Evolutionary conservation across 2,113 vertebrate genomes (phyloP), one percentile per base, ranked within the genome.

Genomic region (Acinonyx jubatus): DNA sequence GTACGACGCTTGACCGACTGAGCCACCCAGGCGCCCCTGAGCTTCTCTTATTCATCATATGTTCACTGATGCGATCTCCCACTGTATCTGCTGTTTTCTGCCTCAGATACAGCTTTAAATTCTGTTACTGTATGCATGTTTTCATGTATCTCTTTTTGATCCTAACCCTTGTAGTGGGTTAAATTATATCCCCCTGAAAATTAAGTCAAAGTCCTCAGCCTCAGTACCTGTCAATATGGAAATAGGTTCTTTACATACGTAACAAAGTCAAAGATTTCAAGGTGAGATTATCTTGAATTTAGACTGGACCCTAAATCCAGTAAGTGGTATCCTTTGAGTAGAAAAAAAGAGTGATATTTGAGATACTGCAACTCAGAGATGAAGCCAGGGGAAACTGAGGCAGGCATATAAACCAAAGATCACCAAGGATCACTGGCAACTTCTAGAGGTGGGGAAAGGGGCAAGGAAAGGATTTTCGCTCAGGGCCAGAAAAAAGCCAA

Each of bases 211-310:
- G 21, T 68, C 7, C 16, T 57, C 81, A 91, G 13, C 3, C 27
- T 3, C 14, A 73, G 36, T 38, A 82, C 13, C 7, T 31, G 4
- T 73, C 38, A 13, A 71, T 31, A 91, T 13, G 55, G 11, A 81
- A 87, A 78, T 48, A 78, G 23, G 50, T 0, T 66, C 63, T 78
- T 91, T 79, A 25, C 27, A 73, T 15, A n/a, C 19, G 1, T 78
- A 52, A 92, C 69, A 33, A 68, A 33, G 36, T 73, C 73, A 79
- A 41, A 57, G 25, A 71, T 78, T 95, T 95, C n/a, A 87, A 89
- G 18, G 18, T 41, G 31, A 91, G 9, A 78, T 68, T 84, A 66
- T 84, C 18, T 27, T 84, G 27, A 84, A 65, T 76, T 90, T 79
- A 55, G 65, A 23, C 7, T 65, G 1, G 3, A 63, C 0, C 15